phyloP scores from a whole-genome alignment of 2,888 invertebrate species.

The Cactoblastis cactorum region DNA sequence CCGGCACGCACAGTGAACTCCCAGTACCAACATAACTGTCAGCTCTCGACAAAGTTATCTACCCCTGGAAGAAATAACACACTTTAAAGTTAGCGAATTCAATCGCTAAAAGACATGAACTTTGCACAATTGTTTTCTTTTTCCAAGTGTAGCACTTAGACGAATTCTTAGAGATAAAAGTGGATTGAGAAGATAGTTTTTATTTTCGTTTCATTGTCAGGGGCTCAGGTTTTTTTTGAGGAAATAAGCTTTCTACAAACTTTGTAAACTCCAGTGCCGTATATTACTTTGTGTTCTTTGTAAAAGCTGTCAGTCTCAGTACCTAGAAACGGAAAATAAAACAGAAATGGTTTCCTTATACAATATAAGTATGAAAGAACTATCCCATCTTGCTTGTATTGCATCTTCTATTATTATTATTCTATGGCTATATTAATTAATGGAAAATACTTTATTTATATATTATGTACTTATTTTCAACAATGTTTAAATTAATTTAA shows the following conservation, averaged over 20 bases:
- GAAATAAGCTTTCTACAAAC: conserved; percentile 11
- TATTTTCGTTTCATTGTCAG: conserved; percentile 13
- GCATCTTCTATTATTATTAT: no score
- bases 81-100: conserved; percentile 70
- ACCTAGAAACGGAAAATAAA: neutral
- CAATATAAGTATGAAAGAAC: neutral
- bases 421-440: no score
- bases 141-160: conserved; percentile 56
- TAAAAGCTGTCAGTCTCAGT: conserved; percentile 5
- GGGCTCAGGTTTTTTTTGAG: conserved; percentile 12
- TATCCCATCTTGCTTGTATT: no score
- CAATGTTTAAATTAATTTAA: no score
- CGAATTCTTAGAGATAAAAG: conserved; percentile 41
- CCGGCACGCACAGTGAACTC: conserved; percentile 44
- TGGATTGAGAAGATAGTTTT: conserved; percentile 15
- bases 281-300: conserved; percentile 7
- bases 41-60: conserved; percentile 55
- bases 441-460: no score
- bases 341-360: neutral
- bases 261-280: neutral
- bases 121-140: conserved; percentile 68
- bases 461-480: no score
- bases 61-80: conserved; percentile 64
- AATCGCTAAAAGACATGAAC: conserved; percentile 63
- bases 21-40: conserved; percentile 51